These are phyloP conservation scores for Antheraea mylitta DNA, from an alignment of 1,140 invertebrate genomes.

Conservation along the genomic window DNA sequence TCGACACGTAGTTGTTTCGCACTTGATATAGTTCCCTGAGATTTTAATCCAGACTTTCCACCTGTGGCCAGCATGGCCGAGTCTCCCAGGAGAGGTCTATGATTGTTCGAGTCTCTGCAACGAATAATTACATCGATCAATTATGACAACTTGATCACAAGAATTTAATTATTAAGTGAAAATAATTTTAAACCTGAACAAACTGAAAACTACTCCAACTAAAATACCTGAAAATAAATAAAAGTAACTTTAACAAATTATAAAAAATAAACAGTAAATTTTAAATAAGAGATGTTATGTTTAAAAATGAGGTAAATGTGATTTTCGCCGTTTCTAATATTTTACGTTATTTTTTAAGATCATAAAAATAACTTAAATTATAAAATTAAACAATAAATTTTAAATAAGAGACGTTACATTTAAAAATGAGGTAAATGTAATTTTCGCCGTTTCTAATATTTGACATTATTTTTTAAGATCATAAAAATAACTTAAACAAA, in stretches of 20 bases:
- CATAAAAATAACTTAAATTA: constrained; percentile 13
- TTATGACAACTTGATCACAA: neutral
- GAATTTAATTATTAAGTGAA: neutral
- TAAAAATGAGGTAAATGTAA: no score
- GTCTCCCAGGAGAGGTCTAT: constrained; percentile 92
- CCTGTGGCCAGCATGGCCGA: constrained; percentile 94
- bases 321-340: no score
- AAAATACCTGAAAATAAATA: constrained; percentile 17
- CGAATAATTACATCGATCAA: neutral
- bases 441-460: no score
- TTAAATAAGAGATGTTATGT: no score
- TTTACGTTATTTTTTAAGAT: no score
- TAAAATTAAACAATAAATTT: constrained; percentile 5
- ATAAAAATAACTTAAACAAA: constrained; percentile 13
- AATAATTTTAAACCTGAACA: constrained; percentile 17
- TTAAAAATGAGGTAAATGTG: no score
- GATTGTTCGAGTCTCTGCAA: constrained; percentile 94
- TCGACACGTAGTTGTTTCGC: constrained; percentile 92
- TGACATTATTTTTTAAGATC: no score
- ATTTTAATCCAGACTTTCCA: constrained; percentile 88
- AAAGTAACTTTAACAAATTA: constrained; percentile 15
- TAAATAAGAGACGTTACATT: no score
- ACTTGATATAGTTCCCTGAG: constrained; percentile 91
- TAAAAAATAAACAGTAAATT: constrained; percentile 10
- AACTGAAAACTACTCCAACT: constrained; percentile 10